Evolutionary conservation across 2,113 vertebrate species (phyloP).

Genomic region (Rhea americana): DNA sequence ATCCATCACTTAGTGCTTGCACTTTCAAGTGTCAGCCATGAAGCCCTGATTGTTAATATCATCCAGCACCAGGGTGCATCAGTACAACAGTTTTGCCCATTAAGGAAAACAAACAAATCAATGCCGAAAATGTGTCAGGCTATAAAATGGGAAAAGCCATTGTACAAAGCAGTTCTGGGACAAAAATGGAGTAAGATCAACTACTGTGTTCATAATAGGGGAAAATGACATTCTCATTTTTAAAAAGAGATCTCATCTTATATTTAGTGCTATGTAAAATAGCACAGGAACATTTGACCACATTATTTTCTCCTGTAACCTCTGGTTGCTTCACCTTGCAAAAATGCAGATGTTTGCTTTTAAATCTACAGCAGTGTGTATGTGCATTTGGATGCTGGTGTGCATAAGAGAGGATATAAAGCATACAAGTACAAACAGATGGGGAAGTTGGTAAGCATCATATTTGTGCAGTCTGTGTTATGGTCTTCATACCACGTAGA

Average conservation of each 20-base stretch:
- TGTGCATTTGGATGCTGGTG: background rate
- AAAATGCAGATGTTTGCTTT: background rate
- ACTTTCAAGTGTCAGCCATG: conserved; percentile 33
- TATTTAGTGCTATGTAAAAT: background rate
- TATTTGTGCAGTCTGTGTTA: background rate
- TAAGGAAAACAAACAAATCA: conserved; percentile 63
- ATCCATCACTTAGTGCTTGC: conserved; percentile 55
- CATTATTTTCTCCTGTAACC: background rate
- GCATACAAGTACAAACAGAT: background rate
- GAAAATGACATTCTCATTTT: background rate
- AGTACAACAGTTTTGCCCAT: conserved; percentile 34
- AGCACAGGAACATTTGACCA: background rate
- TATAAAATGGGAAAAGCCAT: background rate
- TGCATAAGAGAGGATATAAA: background rate
- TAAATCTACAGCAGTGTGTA: background rate
- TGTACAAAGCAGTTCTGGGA: background rate
- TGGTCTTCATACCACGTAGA: conserved; percentile 7
- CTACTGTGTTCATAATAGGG: background rate
- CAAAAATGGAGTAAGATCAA: conserved; percentile 9
- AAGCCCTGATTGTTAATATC: conserved; percentile 41
- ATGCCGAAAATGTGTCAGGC: background rate
- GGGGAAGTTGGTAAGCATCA: background rate
- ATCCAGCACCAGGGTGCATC: conserved; percentile 28
- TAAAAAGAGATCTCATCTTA: background rate
- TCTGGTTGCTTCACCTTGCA: background rate